phyloP scores from a whole-genome alignment of 92 coral and sea anemone species.

The Bergia sp. region DNA sequence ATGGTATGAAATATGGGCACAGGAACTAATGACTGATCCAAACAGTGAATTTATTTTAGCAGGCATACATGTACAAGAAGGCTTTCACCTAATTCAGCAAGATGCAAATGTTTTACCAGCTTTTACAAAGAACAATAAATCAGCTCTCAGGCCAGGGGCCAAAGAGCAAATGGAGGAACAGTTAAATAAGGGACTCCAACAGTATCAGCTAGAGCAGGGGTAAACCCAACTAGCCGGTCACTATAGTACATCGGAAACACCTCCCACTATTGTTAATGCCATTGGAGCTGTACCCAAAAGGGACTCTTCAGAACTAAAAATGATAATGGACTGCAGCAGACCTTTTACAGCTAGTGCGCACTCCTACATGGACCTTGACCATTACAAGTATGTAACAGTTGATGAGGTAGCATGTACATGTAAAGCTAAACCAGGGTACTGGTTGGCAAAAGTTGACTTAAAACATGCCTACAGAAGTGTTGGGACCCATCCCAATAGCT shows the following conservation, averaged over 20 bases:
- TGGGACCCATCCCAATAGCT: conserved; percentile 48
- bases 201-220: conserved; percentile 12
- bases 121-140: conserved; percentile 8
- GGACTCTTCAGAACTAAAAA: conserved; percentile 37
- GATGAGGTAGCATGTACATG: conserved; percentile 44
- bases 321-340: conserved; percentile 46
- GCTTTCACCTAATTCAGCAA: conserved; percentile 34
- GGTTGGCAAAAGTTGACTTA: conserved; percentile 34
- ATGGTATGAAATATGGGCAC: conserved; percentile 42
- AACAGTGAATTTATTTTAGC: conserved; percentile 38
- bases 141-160: conserved; percentile 40
- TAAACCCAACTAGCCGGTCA: conserved; percentile 40
- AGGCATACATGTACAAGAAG: conserved; percentile 34
- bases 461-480: conserved; percentile 51
- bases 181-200: conserved; percentile 34
- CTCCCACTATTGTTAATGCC: conserved; percentile 41
- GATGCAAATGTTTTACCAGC: conserved; percentile 34
- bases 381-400: conserved; percentile 47
- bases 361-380: conserved; percentile 50
- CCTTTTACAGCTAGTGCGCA: conserved; percentile 18
- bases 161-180: conserved; percentile 48
- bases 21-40: conserved; percentile 39
- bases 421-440: conserved; percentile 36
- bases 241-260: conserved; percentile 14
- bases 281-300: conserved; percentile 50